Base-by-base conservation (phyloP, 2,888 invertebrate genomes). In the Chamaedrilus cognettii region DNA sequence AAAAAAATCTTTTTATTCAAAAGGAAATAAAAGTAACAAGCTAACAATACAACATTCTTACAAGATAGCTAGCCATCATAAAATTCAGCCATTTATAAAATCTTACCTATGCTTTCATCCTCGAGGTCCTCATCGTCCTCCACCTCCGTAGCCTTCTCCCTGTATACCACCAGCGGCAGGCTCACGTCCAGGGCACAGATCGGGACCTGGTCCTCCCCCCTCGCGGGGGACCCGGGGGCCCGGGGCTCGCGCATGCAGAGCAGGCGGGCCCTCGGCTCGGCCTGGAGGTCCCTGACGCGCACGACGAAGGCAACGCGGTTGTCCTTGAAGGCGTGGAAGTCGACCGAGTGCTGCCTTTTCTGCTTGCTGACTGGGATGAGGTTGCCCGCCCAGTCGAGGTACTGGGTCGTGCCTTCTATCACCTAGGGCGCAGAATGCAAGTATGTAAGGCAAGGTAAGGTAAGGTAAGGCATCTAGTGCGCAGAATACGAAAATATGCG, bases 231-330 rank as follows among this genome's bases (percentile, higher is more conserved):
- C n/a, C n/a, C n/a, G 19, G 92, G 90, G 79, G 93, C 94, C 86
- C 94, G 95, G 1, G 94, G 92, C 82, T 98, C 97, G 80, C 91
- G 89, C 97, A 98, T 97, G 84, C 99, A 97, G 82, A 95, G 92
- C 77, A 97, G 91, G 64, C 96, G 87, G 68, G 96, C 96, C 55
- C 94, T 91, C 64, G 95, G 92, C 78, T 96, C 95, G 70, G 93
- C 82, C 68, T 83, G 80, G 52, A 75, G 65, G 79, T 97, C 95
- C 82, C 95, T 94, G 67, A 98, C 91, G 83, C 96, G 90, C 1
- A 96, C 93, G 19, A 93, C 92, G 86, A 98, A 97, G 0, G 97
- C 96, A 64, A 99, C 88, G 35, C 99, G 88, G 85, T 99, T 99
- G 85, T 99, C 99, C 73, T 94, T 90, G 88, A 99, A 99, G 32